phyloP scores from a whole-genome alignment of 2,113 vertebrate species.

The Zosterops pallidus region DNA sequence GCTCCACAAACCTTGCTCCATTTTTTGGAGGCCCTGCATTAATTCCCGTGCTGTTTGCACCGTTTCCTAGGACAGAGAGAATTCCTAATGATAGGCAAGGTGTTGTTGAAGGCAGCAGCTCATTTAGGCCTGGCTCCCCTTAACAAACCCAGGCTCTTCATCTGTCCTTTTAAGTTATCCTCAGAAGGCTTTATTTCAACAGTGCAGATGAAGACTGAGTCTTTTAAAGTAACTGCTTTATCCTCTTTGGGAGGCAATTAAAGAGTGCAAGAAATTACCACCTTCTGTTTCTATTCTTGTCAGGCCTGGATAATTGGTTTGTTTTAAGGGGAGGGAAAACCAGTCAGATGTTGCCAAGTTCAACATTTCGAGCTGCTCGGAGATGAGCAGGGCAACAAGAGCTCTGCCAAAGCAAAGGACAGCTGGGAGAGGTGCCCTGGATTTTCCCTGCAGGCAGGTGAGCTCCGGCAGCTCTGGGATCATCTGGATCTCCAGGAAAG shows the following conservation, averaged over 20 bases:
- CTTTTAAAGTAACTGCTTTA: constrained; percentile 54
- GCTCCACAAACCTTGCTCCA: not conserved
- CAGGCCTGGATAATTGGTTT: constrained; percentile 41
- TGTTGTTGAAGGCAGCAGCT: constrained; percentile 29
- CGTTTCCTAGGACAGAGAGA: constrained; percentile 21
- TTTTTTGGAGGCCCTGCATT: not conserved
- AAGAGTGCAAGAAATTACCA: constrained; percentile 52
- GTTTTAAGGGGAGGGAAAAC: not conserved
- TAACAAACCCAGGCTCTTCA: constrained; percentile 47
- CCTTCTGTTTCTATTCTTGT: constrained; percentile 56
- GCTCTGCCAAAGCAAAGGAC: not conserved
- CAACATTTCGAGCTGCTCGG: not conserved
- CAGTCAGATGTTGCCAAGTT: not conserved
- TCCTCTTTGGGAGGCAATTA: constrained; percentile 69
- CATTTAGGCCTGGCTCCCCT: constrained; percentile 48
- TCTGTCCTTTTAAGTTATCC: constrained; percentile 66
- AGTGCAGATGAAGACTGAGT: not conserved
- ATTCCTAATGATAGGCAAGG: constrained; percentile 35
- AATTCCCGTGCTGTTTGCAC: not conserved
- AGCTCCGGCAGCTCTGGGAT: not conserved
- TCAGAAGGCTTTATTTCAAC: constrained; percentile 57
- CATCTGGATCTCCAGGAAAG: not conserved
- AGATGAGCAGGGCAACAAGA: not conserved
- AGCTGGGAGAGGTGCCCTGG: not conserved
- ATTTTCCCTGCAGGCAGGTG: not conserved